Evolutionary conservation across 2,888 invertebrate species (phyloP).

Genomic region (Graphium colonna): DNA sequence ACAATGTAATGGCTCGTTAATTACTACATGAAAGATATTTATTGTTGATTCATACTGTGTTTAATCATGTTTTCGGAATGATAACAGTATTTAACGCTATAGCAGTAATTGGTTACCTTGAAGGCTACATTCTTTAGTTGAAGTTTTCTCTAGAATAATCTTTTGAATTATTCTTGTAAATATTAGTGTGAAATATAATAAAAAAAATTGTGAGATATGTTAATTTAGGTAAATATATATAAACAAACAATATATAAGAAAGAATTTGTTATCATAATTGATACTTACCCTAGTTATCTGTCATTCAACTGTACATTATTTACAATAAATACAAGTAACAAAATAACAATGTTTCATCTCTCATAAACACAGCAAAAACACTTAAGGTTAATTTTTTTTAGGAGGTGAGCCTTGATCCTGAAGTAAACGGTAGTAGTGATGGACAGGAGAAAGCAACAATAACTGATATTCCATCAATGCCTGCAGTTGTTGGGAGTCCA

Average conservation of each 20-base stretch:
- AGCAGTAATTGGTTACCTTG: slow-evolving; percentile 25
- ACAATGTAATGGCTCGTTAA: slow-evolving; percentile 1
- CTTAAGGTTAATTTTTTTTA: slow-evolving; percentile 34
- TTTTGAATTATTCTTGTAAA: too few relatives aligned
- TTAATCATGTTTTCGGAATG: slow-evolving; percentile 18
- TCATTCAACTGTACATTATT: too few relatives aligned
- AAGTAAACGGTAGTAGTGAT: slow-evolving; percentile 67
- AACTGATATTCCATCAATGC: slow-evolving; percentile 67
- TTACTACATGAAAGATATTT: neutral
- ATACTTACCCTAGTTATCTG: too few relatives aligned
- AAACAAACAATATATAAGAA: too few relatives aligned
- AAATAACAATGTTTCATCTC: too few relatives aligned
- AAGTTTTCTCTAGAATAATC: slow-evolving; percentile 11
- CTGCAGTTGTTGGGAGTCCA: slow-evolving; percentile 69
- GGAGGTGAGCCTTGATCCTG: slow-evolving; percentile 71
- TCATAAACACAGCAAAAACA: too few relatives aligned
- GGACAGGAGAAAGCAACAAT: slow-evolving; percentile 57
- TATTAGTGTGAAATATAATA: too few relatives aligned
- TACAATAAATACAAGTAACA: neutral
- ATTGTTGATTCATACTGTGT: slow-evolving; percentile 9
- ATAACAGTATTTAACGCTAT: slow-evolving; percentile 17
- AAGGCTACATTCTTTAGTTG: slow-evolving; percentile 14
- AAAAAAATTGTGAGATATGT: neutral
- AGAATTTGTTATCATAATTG: too few relatives aligned
- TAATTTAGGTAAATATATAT: neutral